Percentiles rank a stretch among this genome's conserved stretches.
phyloP scores from a whole-genome alignment of 1,140 invertebrate genomes.

The Goniozus legneri region DNA sequence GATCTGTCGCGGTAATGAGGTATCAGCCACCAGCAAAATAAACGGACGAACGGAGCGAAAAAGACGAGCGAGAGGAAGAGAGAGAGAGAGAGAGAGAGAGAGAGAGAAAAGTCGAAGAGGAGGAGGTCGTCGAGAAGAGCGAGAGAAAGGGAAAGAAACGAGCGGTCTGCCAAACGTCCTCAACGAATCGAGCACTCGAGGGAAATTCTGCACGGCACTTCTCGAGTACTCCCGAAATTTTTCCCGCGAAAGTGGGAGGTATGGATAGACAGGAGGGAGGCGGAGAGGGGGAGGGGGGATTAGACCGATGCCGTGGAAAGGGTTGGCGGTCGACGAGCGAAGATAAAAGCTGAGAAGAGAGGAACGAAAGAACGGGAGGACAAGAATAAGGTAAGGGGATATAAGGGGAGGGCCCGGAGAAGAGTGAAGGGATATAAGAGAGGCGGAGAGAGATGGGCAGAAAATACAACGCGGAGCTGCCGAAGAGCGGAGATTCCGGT shows the following conservation, averaged over 20 bases:
- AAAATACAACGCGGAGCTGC: no score
- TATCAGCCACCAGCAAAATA: slow-evolving; percentile 54
- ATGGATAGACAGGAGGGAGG: neutral
- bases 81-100: neutral
- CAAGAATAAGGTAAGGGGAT: neutral
- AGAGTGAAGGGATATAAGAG: slow-evolving; percentile 11
- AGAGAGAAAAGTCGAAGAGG: neutral
- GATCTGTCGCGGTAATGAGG: slow-evolving; percentile 56
- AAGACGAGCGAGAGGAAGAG: slow-evolving; percentile 1
- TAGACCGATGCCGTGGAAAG: no score
- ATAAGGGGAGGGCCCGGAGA: neutral
- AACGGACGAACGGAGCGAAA: slow-evolving; percentile 47
- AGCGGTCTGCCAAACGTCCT: no score
- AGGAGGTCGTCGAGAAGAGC: no score
- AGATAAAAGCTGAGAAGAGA: no score
- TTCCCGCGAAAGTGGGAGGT: no score
- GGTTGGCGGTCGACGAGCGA: no score
- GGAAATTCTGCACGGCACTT: no score
- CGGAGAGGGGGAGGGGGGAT: slow-evolving; percentile 1
- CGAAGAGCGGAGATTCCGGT: slow-evolving; percentile 33
- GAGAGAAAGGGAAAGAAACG: slow-evolving; percentile 4
- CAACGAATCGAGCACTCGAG: no score
- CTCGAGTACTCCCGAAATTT: no score
- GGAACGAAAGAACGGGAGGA: neutral
- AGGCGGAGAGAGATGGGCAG: slow-evolving; percentile 4